Evolutionary conservation across 2,113 vertebrate species (phyloP).

Genomic region (Synodontis membranacea): DNA sequence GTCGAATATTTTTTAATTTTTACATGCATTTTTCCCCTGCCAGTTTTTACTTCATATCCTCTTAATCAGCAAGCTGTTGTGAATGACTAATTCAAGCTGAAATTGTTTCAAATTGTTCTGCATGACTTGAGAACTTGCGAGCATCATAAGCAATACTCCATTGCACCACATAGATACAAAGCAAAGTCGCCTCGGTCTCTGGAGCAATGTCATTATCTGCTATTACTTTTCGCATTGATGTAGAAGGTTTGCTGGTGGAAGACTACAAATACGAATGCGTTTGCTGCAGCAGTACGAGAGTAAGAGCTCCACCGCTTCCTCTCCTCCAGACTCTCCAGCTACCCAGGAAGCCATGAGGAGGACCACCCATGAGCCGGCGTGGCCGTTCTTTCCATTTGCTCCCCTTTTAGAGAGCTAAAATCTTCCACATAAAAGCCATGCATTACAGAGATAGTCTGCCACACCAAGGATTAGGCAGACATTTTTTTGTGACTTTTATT

Average conservation of each 20-base stretch:
- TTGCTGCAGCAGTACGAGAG: constrained; percentile 18
- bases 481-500: constrained; percentile 21
- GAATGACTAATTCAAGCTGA: constrained; percentile 30
- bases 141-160: constrained; percentile 10
- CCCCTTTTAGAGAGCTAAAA: constrained; percentile 34
- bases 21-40: background rate
- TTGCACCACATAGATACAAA: constrained; percentile 18
- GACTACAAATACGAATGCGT: constrained; percentile 6
- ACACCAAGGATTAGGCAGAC: constrained; percentile 26
- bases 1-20: constrained; percentile 36
- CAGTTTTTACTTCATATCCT: constrained; percentile 21
- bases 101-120: constrained; percentile 34
- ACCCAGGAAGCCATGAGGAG: constrained; percentile 45
- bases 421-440: constrained; percentile 47
- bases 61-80: constrained; percentile 18
- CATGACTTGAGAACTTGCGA: constrained; percentile 10
- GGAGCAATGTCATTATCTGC: background rate
- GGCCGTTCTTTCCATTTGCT: constrained; percentile 35
- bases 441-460: constrained; percentile 12
- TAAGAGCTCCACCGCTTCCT: constrained; percentile 26
- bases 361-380: constrained; percentile 54
- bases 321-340: constrained; percentile 42
- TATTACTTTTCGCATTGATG: constrained; percentile 15
- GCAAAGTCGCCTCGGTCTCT: background rate
- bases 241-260: constrained; percentile 1